Evolutionary conservation across 2,797 vertebrate genomes (phyloP), one percentile per base, ranked within the genome.

Genomic region (Tinamus major): DNA sequence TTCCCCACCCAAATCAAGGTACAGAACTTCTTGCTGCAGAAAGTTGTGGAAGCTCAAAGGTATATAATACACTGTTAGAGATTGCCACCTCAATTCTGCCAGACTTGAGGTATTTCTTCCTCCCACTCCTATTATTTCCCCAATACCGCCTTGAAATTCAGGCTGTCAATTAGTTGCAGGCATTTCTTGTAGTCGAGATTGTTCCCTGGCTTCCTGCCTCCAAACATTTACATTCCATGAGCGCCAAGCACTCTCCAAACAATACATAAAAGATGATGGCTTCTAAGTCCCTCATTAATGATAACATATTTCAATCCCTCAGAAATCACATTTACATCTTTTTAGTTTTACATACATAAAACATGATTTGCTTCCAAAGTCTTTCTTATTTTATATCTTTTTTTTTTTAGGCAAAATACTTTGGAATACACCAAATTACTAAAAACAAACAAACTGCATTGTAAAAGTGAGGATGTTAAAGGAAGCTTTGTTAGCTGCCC

Each of bases 131-230:
- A 56, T 23, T 37, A 62, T 37, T 8, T 18, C 76, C 6, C 18
- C 39, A 88, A 24, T 84, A 91, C 44, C 92, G 24, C 19, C 41
- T 79, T 84, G 68, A 76, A 89, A 92, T 71, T 77, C 48, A 90
- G 53, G 17, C 55, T 77, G 31, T 86, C 77, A 75, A 68, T 87
- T 76, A 88, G 76, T 1, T 76, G 17, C 39, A 84, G 61, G 53
- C 53, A 79, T 64, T 70, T 88, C 58, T 79, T 58, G 31, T 4
- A 86, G 67, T 79, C 56, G 65, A 74, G n/a, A 86, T 70, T 84
- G 72, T 33, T 79, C 91, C 59, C 58, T 80, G 37, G 16, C 35
- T 78, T 91, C 46, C 48, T 51, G 23, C 33, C 55, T 31, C 92
- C 51, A 68, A 85, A 62, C 18, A 33, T 55, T 76, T 61, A 35